Evolutionary conservation across 2,888 invertebrate species (phyloP), one percentile per base, ranked within the genome.

Genomic region (Molorchus minor): DNA sequence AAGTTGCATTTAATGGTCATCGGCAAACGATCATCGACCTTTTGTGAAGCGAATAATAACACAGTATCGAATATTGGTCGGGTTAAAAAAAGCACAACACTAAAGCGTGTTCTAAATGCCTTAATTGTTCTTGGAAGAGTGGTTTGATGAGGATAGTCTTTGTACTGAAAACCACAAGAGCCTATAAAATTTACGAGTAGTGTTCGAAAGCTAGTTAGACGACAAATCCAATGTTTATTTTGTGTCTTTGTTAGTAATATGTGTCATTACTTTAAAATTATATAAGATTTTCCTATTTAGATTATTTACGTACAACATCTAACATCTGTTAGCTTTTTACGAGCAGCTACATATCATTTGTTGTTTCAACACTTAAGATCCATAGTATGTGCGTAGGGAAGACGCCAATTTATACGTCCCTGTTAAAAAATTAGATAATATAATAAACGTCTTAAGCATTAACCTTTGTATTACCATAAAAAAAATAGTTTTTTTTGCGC

Each of bases 401-500:
- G 33, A 33, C 25, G 38, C 29, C 40, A n/a, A n/a, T n/a, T n/a
- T n/a, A n/a, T n/a, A n/a, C n/a, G n/a, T n/a, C n/a, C n/a, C n/a
- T n/a, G n/a, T n/a, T n/a, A n/a, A n/a, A n/a, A n/a, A n/a, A n/a
- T n/a, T n/a, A n/a, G n/a, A n/a, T n/a, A n/a, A n/a, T n/a, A n/a
- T n/a, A n/a, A n/a, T n/a, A n/a, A n/a, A n/a, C n/a, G n/a, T n/a
- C n/a, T n/a, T n/a, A n/a, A n/a, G n/a, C n/a, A n/a, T n/a, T n/a
- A n/a, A n/a, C n/a, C n/a, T n/a, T n/a, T n/a, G n/a, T n/a, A n/a
- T n/a, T n/a, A n/a, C n/a, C n/a, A n/a, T n/a, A n/a, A n/a, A n/a
- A n/a, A n/a, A n/a, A n/a, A n/a, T n/a, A n/a, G n/a, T n/a, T 33
- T 49, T 70, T 67, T 66, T 70, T 64, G 62, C 63, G 21, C 38